These are phyloP conservation scores for Drosophila kohkoa DNA, from an alignment of 1,140 invertebrate genomes.

Conservation along the genomic window DNA sequence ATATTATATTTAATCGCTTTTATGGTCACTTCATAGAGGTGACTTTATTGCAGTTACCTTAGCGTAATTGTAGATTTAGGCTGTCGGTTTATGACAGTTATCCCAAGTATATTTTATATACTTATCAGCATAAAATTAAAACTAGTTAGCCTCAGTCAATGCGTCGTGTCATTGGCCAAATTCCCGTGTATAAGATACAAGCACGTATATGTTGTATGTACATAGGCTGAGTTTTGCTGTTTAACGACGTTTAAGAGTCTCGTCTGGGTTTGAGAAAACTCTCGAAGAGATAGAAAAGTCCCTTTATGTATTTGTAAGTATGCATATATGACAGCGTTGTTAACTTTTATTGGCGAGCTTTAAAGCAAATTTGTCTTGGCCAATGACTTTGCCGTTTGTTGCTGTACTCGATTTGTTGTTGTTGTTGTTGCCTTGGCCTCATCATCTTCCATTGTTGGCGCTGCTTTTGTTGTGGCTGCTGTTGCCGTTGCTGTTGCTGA, in stretches of 20 bases:
- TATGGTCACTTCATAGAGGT: neutral
- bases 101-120: neutral
- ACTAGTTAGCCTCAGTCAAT: neutral
- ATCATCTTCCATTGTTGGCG: conserved; percentile 48
- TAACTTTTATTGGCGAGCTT: conserved; percentile 82
- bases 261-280: conserved; percentile 33
- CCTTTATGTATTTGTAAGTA: conserved; percentile 49
- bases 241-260: conserved; percentile 42
- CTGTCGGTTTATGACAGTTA: neutral
- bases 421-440: conserved; percentile 55
- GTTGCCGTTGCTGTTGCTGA: conserved; percentile 9
- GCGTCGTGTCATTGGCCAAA: too few species aligned
- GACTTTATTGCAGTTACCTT: neutral
- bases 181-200: neutral
- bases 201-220: neutral
- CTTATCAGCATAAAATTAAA: neutral
- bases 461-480: conserved; percentile 30
- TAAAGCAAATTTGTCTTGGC: conserved; percentile 81
- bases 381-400: conserved; percentile 41
- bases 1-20: neutral
- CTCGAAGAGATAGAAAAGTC: conserved; percentile 9
- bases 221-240: conserved; percentile 1
- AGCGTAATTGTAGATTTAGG: neutral
- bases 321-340: conserved; percentile 62
- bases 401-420: neutral